Evolutionary conservation across 2,113 vertebrate genomes (phyloP), one percentile per base, ranked within the genome.

Genomic region (Micronycteris hirsuta): DNA sequence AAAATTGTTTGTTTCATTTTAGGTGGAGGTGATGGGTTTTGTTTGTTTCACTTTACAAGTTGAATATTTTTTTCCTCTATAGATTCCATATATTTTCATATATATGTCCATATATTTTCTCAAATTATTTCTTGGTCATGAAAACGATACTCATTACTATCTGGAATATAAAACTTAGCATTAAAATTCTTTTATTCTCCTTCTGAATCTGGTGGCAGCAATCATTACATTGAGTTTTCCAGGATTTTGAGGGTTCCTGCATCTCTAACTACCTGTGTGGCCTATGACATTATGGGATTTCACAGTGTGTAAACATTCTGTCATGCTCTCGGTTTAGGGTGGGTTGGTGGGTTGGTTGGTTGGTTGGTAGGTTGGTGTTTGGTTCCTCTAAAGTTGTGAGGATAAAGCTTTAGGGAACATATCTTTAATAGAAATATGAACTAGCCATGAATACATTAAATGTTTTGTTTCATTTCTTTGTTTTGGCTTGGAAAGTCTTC

Each of bases 401-500:
- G 88, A 58, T 61, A 88, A 96, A 90, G 20, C 63, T 89, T 84
- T 71, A 76, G n/a, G 41, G 86, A 83, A 91, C 2, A 43, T 12
- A 41, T 11, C 20, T 78, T 94, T 86, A 56, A 71, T 36, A 90
- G 36, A 78, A 90, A 78, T 71, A 61, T 83, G 68, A 86, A 70
- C 49, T 49, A 83, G 8, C 52, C 10, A 13, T 41, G 14, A 92
- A 65, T 56, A 80, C 22, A 41, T 85, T 86, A 54, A 15, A 36
- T 54, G 4, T 56, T 92, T 77, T 63, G 4, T 41, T 41, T 86
- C 56, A 8, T 58, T 68, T 80, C 3, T 89, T 94, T 89, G 41
- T 28, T 70, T 71, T 56, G 31, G 47, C 52, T 91, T 89, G 86
- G 68, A 95, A 97, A 86, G 13, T 16, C 49, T 89, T 92, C 19